These are phyloP conservation scores for Drosophila kanapiae DNA, from an alignment of 1,140 invertebrate species.

Conservation along the genomic window DNA sequence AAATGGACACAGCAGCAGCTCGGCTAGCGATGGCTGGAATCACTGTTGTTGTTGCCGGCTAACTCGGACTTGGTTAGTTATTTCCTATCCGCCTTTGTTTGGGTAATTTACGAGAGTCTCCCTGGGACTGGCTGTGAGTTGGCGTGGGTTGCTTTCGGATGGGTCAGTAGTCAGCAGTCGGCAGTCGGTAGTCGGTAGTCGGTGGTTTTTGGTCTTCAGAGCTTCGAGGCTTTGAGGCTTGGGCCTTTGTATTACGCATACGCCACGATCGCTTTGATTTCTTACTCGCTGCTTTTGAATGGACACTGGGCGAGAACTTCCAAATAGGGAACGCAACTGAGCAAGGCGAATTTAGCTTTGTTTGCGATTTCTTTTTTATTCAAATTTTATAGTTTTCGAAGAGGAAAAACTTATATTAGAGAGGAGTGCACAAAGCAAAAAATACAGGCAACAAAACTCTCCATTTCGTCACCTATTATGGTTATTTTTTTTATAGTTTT, in stretches of 20 bases:
- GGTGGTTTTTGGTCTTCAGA: constrained; percentile 4
- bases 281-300: constrained; percentile 29
- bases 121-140: constrained; percentile 9
- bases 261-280: constrained; percentile 56
- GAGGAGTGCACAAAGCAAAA: background rate
- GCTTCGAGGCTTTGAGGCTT: background rate
- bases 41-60: constrained; percentile 26
- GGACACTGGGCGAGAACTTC: constrained; percentile 43
- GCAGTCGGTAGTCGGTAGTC: constrained; percentile 21
- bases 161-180: constrained; percentile 40
- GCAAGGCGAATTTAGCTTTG: constrained; percentile 40
- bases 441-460: too few species aligned
- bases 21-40: constrained; percentile 29
- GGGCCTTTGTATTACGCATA: constrained; percentile 68
- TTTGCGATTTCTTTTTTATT: constrained; percentile 50
- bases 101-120: constrained; percentile 49
- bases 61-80: constrained; percentile 62
- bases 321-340: constrained; percentile 42
- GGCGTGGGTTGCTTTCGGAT: constrained; percentile 51
- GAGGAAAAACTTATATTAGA: background rate
- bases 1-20: constrained; percentile 70
- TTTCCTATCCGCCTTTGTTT: constrained; percentile 74
- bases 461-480: background rate
- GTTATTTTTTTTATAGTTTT: background rate
- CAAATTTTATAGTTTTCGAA: constrained; percentile 18